Percentiles rank a stretch among this genome's conserved stretches.
Conservation (phyloP, 2,797 vertebrate species). For the Momotus momota region DNA sequence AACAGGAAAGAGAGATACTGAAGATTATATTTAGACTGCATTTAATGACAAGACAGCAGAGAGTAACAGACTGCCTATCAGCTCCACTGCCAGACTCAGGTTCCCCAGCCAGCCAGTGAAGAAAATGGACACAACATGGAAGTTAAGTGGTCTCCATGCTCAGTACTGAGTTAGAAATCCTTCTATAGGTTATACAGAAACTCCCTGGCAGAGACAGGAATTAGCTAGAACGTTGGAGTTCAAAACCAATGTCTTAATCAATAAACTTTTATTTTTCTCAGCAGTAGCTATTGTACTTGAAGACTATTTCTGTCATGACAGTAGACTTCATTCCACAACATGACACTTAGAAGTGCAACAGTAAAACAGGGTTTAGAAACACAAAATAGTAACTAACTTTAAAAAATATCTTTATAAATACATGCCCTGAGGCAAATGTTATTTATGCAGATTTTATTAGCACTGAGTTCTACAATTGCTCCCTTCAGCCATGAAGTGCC, state of each 20-base stretch:
- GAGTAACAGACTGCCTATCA: neutral
- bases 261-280: neutral
- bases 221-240: neutral
- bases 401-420: neutral
- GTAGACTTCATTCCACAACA: neutral
- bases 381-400: neutral
- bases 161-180: neutral
- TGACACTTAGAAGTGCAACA: neutral
- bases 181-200: neutral
- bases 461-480: neutral
- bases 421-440: neutral
- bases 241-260: neutral
- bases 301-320: neutral
- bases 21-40: neutral
- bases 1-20: neutral
- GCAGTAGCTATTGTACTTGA: neutral
- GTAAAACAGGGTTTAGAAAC: neutral
- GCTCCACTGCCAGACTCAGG: accelerated
- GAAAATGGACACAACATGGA: accelerated
- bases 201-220: neutral
- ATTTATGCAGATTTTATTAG: neutral
- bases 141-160: neutral
- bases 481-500: neutral
- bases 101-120: neutral
- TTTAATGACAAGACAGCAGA: neutral